A percentile compares a stretch with the other conserved stretches of the same genome.
Conservation (phyloP, 1,140 invertebrate genomes). For the Akabosia matsudoensis region DNA sequence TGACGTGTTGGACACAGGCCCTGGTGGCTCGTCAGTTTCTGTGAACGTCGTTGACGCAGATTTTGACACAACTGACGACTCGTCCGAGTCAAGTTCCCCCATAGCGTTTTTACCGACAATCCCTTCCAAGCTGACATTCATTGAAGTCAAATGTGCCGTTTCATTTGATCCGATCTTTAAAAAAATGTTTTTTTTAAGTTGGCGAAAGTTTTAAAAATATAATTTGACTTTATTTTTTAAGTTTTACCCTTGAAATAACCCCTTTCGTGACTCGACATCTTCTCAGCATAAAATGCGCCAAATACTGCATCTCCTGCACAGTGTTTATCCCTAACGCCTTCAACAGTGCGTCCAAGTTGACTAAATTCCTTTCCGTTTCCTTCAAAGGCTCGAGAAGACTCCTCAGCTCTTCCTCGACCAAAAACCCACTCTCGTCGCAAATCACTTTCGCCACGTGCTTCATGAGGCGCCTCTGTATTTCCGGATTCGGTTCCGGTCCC, state of each 20-base stretch:
- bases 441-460: conserved; percentile 37
- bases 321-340: conserved; percentile 29
- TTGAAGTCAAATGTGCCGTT: neutral
- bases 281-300: conserved; percentile 30
- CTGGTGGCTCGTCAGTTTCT: neutral
- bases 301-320: conserved; percentile 26
- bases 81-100: neutral
- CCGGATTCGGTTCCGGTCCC: conserved; percentile 30
- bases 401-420: conserved; percentile 40
- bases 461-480: conserved; percentile 30
- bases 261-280: conserved; percentile 25
- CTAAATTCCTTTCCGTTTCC: conserved; percentile 32
- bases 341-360: conserved; percentile 30
- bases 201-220: neutral
- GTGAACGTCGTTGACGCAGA: neutral
- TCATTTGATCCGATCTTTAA: neutral
- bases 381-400: conserved; percentile 32
- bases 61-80: neutral
- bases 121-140: conserved; percentile 10
- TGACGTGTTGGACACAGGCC: too few species aligned
- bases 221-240: neutral
- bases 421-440: conserved; percentile 41
- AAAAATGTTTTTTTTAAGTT: too few species aligned
- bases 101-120: neutral
- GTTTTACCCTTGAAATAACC: conserved; percentile 29